These are phyloP conservation scores for Metopolophium dirhodum DNA, from an alignment of 1,140 invertebrate species.

Conservation along the genomic window DNA sequence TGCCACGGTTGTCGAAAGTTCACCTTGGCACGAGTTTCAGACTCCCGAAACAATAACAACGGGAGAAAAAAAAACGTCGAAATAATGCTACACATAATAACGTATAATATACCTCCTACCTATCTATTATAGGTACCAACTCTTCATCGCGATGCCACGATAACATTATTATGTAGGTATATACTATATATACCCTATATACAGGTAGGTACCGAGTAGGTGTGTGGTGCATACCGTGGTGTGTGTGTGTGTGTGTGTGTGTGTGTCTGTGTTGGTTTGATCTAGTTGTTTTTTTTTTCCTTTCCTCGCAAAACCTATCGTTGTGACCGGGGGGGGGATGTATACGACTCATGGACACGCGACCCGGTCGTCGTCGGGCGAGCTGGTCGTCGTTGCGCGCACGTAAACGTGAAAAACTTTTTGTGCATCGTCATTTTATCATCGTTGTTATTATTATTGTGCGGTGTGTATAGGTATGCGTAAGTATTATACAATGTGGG, in stretches of 20 bases:
- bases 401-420: constrained; percentile 29
- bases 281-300: background rate
- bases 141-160: no score
- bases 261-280: background rate
- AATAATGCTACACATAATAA: background rate
- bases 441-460: background rate
- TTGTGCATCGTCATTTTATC: background rate
- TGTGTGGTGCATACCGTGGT: no score
- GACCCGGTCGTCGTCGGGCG: constrained; percentile 8
- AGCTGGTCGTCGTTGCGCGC: background rate
- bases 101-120: no score
- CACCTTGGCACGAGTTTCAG: constrained; percentile 11
- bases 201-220: no score
- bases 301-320: background rate
- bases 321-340: background rate
- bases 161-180: background rate
- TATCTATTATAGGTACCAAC: no score
- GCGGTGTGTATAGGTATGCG: background rate
- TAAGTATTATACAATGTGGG: background rate
- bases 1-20: background rate
- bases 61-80: background rate
- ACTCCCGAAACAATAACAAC: background rate
- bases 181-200: background rate
- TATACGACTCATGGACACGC: constrained; percentile 23
- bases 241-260: no score